Percentiles rank a stretch among this genome's conserved stretches.
Evolutionary conservation across 2,888 invertebrate species (phyloP).

Genomic region (Caenorhabditis macrosperma): DNA sequence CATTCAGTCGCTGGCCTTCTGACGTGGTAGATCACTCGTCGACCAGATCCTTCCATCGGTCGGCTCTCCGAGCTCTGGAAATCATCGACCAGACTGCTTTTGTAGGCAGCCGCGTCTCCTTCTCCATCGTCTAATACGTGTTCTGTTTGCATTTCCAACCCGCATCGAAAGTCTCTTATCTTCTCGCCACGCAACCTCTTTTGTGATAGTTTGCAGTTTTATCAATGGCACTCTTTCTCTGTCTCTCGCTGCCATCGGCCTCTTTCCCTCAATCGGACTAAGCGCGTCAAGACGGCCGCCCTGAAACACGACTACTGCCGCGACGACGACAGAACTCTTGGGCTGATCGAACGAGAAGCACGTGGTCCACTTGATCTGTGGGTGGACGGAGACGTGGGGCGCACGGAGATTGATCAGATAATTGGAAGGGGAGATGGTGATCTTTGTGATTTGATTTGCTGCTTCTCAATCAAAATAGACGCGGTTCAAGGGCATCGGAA

Average conservation of each 20-base stretch:
- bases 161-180: neutral
- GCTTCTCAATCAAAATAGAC: neutral
- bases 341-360: slow-evolving; percentile 20
- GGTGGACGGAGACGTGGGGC: neutral
- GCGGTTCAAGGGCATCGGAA: slow-evolving; percentile 6
- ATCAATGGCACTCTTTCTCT: slow-evolving; percentile 46
- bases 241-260: neutral
- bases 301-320: slow-evolving; percentile 29
- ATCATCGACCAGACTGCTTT: slow-evolving; percentile 14
- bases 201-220: slow-evolving; percentile 51
- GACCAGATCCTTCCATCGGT: slow-evolving; percentile 4
- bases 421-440: slow-evolving; percentile 15
- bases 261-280: slow-evolving; percentile 28
- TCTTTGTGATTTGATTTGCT: slow-evolving; percentile 40
- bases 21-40: slow-evolving; percentile 18
- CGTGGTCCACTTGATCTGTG: slow-evolving; percentile 23
- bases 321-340: neutral
- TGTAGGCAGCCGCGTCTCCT: slow-evolving; percentile 16
- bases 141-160: slow-evolving; percentile 39
- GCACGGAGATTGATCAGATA: slow-evolving; percentile 41
- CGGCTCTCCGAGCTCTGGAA: neutral
- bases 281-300: slow-evolving; percentile 28
- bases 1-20: slow-evolving; percentile 33
- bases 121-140: slow-evolving; percentile 9
- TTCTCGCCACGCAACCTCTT: slow-evolving; percentile 37